Base-by-base conservation (phyloP, 2,888 invertebrate genomes). In the Leucania comma region DNA sequence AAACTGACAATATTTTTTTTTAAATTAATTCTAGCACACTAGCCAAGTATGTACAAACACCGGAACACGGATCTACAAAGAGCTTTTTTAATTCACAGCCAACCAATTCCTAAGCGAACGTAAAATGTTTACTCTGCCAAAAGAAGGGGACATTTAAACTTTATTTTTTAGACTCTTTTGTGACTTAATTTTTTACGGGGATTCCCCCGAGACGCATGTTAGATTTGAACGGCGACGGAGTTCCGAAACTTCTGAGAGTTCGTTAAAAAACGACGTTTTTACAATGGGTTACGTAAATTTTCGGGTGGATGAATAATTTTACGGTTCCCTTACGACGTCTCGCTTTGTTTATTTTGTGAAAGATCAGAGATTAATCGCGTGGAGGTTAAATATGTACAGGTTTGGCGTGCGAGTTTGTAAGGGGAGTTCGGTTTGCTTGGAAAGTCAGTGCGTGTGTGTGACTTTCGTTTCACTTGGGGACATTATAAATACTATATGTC, bases 251-350 rank as follows among this genome's bases (percentile, higher is more conserved):
- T 93, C 87, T 88, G 85, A 87, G 90, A 93, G 91, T 94, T 94
- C 91, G 93, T 93, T 93, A 94, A 92, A 94, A 94, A 93, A 78
- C 72, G 92, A 92, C 94, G 91, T 92, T 93, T 90, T 94, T 93
- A 95, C 95, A 95, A 95, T 95, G 95, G 95, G 94, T 95, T 95
- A 92, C 90, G 91, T 89, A 90, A 90, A 90, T 90, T 89, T 90
- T 88, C 75, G 74, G 61, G 66, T 72, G 72, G 89, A 88, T 93
- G 94, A 90, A 95, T 95, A 95, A 95, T 95, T 94, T 95, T 93
- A 95, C 91, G 88, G 88, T 76, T 87, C 87, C 89, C 87, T 87
- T 82, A 85, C 81, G 84, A 76, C 84, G 84, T 80, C 80, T 81
- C 78, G 75, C 81, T 88, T 83, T 86, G 81, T 89, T 86, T 88